Conservation (phyloP, 2,113 vertebrate species). For the Microcebus tavaratra region DNA sequence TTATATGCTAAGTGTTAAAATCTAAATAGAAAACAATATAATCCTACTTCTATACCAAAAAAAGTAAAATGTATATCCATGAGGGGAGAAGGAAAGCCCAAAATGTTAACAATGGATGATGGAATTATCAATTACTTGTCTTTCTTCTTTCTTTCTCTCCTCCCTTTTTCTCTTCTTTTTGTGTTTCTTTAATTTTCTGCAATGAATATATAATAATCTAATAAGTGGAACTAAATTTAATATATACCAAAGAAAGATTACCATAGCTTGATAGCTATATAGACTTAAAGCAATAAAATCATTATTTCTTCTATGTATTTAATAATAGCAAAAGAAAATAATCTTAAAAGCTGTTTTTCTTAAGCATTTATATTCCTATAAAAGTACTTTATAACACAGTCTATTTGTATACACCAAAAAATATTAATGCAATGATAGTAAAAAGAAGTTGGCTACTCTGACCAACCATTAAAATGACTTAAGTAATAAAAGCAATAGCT, state of each 20-base stretch:
- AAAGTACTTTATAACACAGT: background rate
- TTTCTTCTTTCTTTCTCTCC: background rate
- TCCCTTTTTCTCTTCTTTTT: background rate
- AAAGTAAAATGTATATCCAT: background rate
- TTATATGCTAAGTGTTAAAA: background rate
- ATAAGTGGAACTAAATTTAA: background rate
- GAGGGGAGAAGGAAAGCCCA: background rate
- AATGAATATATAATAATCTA: background rate
- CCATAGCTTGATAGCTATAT: background rate
- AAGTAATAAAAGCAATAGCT: background rate
- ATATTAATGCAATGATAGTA: background rate
- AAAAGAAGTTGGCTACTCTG: background rate
- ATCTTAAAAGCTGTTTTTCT: background rate
- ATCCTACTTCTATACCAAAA: background rate
- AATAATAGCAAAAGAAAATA: background rate
- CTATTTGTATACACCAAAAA: background rate
- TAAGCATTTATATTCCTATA: background rate
- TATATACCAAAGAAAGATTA: background rate
- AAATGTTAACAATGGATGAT: background rate
- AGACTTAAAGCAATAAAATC: background rate
- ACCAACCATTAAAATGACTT: background rate
- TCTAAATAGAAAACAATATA: background rate
- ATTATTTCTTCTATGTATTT: background rate
- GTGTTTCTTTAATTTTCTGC: background rate
- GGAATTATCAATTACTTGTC: background rate